phyloP scores from a whole-genome alignment of 2,888 invertebrate species.

The Palloptera scutellata region DNA sequence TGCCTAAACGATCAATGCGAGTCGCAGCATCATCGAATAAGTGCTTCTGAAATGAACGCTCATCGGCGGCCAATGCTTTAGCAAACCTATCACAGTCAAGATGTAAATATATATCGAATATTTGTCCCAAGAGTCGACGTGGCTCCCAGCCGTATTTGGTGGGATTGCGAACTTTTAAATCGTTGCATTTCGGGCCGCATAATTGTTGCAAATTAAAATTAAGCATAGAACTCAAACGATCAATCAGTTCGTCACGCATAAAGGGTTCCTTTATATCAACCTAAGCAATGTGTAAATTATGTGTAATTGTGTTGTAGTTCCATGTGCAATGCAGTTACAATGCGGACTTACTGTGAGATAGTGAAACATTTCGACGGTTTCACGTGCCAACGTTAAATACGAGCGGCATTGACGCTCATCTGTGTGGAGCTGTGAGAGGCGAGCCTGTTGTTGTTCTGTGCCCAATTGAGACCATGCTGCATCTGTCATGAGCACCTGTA shows the following conservation, averaged over 20 bases:
- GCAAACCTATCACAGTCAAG: slow-evolving; percentile 92
- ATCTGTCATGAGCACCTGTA: slow-evolving; percentile 71
- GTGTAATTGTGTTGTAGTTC: neutral
- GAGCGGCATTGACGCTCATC: slow-evolving; percentile 90
- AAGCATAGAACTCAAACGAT: slow-evolving; percentile 95
- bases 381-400: slow-evolving; percentile 88
- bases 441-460: slow-evolving; percentile 75
- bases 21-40: slow-evolving; percentile 90
- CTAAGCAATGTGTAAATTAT: slow-evolving; percentile 40
- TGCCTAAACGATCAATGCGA: slow-evolving; percentile 79
- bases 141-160: slow-evolving; percentile 99
- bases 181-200: slow-evolving; percentile 95
- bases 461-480: slow-evolving; percentile 73
- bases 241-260: slow-evolving; percentile 90
- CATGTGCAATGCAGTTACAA: neutral
- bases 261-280: slow-evolving; percentile 94
- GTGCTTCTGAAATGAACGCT: slow-evolving; percentile 94
- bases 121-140: slow-evolving; percentile 84
- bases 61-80: slow-evolving; percentile 92
- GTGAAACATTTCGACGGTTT: slow-evolving; percentile 98
- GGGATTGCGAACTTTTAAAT: slow-evolving; percentile 89
- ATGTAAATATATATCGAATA: slow-evolving; percentile 97
- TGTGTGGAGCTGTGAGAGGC: slow-evolving; percentile 80
- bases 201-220: slow-evolving; percentile 97
- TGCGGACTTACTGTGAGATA: slow-evolving; percentile 79